Percentiles rank a stretch among this genome's conserved stretches.
phyloP scores from a whole-genome alignment of 2,888 invertebrate species.

The Liposcelis brunnea region DNA sequence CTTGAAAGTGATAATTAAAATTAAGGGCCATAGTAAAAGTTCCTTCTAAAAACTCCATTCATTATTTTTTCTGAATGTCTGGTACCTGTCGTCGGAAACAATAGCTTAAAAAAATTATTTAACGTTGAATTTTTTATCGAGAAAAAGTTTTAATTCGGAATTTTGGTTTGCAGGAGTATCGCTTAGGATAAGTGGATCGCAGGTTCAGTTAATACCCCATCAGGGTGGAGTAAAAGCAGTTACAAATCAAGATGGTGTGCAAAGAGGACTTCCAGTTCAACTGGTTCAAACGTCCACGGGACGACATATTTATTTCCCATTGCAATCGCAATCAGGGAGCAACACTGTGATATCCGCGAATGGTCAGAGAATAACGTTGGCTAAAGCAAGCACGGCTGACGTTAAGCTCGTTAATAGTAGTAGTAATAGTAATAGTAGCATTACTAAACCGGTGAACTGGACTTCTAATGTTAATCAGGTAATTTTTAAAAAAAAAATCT shows the following conservation, averaged over 20 bases:
- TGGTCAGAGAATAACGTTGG: slow-evolving; percentile 36
- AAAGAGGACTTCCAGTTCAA: slow-evolving; percentile 35
- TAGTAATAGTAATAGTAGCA: slow-evolving; percentile 21
- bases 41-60: background rate
- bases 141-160: background rate
- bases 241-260: slow-evolving; percentile 21
- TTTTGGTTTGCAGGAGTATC: slow-evolving; percentile 13
- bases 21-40: too few species aligned
- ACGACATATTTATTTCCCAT: slow-evolving; percentile 46
- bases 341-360: slow-evolving; percentile 30
- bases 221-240: slow-evolving; percentile 26
- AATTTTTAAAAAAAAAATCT: background rate
- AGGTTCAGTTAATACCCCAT: slow-evolving; percentile 23
- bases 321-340: slow-evolving; percentile 21
- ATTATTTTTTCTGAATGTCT: background rate
- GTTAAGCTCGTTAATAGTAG: too few species aligned
- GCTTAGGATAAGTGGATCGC: slow-evolving; percentile 16
- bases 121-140: background rate
- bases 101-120: background rate
- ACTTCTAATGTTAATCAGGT: too few species aligned
- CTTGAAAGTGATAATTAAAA: too few species aligned
- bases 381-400: too few species aligned
- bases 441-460: slow-evolving; percentile 28
- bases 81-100: background rate
- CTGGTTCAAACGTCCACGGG: slow-evolving; percentile 53